These are phyloP conservation scores for Mongoloraphidia duomilia DNA, from an alignment of 2,888 invertebrate genomes.

Conservation along the genomic window DNA sequence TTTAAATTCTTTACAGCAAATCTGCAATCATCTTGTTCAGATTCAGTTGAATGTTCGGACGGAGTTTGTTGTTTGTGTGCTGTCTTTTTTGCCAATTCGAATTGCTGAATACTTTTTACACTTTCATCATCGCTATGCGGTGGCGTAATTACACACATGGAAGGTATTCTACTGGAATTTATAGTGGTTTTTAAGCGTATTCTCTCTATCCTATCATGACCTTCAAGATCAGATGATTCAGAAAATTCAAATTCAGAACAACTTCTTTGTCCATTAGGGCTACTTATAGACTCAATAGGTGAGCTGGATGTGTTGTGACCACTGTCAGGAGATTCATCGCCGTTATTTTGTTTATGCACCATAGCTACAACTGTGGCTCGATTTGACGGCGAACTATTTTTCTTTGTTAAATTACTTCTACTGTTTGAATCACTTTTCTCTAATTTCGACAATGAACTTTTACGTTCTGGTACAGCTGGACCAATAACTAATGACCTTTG, in stretches of 20 bases:
- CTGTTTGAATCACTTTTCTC: constrained; percentile 27
- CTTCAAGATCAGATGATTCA: constrained; percentile 75
- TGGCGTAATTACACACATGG: constrained; percentile 84
- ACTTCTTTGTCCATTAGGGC: constrained; percentile 52
- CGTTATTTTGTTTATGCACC: constrained; percentile 40
- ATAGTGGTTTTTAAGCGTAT: constrained; percentile 77
- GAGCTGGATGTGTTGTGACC: constrained; percentile 71
- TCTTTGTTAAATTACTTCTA: constrained; percentile 31
- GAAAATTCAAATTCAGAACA: constrained; percentile 71
- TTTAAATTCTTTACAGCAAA: too few relatives aligned
- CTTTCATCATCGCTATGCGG: constrained; percentile 78
- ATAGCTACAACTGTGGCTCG: constrained; percentile 46
- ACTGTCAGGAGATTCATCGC: constrained; percentile 65
- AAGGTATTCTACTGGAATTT: constrained; percentile 76
- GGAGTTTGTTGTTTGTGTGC: too few relatives aligned
- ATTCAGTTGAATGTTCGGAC: too few relatives aligned
- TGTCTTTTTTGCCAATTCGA: constrained; percentile 6
- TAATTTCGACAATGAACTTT: constrained; percentile 55
- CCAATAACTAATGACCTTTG: constrained; percentile 46
- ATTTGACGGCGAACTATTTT: constrained; percentile 21
- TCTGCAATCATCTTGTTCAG: too few relatives aligned
- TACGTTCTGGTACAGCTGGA: constrained; percentile 70
- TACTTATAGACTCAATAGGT: constrained; percentile 60
- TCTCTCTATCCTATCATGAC: constrained; percentile 74
- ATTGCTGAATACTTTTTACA: constrained; percentile 26